Base-by-base conservation (phyloP, 1,140 invertebrate species). In the Euura saliciscinereae region DNA sequence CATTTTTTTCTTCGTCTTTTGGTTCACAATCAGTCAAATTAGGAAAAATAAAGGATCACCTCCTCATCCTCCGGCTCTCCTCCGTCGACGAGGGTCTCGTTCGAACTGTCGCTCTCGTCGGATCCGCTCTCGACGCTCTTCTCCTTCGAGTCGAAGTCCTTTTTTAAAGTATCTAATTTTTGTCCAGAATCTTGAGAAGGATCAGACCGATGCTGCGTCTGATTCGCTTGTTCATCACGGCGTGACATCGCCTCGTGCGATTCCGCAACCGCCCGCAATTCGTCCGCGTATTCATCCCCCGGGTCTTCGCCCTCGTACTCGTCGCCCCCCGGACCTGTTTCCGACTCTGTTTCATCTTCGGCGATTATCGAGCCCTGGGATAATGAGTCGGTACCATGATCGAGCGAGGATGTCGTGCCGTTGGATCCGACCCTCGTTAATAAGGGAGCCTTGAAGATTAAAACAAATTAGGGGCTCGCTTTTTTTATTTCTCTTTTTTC, bases 171-270 rank as follows among this genome's bases (percentile, higher is more conserved):
- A 28, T 42, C 68, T 2, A 70, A 69, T 6, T 51, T 64, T 3
- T 10, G 69, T 44, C 73, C 65, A 6, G 44, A 59, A 43, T 7
- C 2, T 0, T 28, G 8, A 13, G n/a, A 2, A 3, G 10, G 42
- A 10, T 28, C 28, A 28, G 11, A 13, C 11, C 66, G 43, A 28
- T 67, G 8, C 66, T 67, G 8, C 4, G 8, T 28, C 43, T 28
- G 8, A 7, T 8, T 7, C 8, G 8, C 7, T 28, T 67, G 43
- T 74, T 80, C 73, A 74, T 78, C 67, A 80, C 81, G 77, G 78
- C 80, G 72, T 68, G 81, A 80, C 83, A 83, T 82, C 67, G 83
- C 82, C 72, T 84, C 84, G 51, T 82, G 80, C 10, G 82, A 84
- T 70, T 82, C 81, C 2, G 82, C 82, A 5, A 82, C 74, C 66